Base-by-base conservation (phyloP, 2,113 vertebrate genomes). In the Odontophorus gujanensis region DNA sequence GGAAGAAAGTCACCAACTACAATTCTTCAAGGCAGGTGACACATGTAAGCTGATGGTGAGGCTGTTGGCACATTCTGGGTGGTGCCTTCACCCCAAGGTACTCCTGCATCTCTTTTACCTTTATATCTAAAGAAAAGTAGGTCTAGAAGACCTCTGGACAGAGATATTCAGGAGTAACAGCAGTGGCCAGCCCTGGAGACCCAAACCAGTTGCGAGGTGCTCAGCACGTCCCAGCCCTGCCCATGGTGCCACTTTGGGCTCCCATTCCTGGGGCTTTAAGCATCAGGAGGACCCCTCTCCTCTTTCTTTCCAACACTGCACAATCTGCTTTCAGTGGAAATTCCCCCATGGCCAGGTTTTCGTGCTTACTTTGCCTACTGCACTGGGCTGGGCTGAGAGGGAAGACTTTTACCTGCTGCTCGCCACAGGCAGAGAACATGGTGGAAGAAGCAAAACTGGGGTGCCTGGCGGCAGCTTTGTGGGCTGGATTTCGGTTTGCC, bases 141-240 rank as follows among this genome's bases (percentile, higher is more conserved):
- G 2, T 51, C n/a, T 81, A 38, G 48, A 55, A 63, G 69, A 11
- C 2, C 42, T 69, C 14, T 25, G 8, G 8, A n/a, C 75, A n/a
- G 40, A 92, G 36, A 28, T 42, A 28, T 15, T 76, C 43, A 58
- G 30, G 34, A 73, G 22, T 24, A 42, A 7, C 58, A 80, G 42
- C 6, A 25, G 32, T 1, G 43, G 43, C 24, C 61, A 57, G 0
- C 51, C 45, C 32, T 63, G 68, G 69, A 73, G 34, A 57, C 48
- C 40, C 50, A 34, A 68, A 19, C 26, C 53, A 47, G 4, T 13
- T 18, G 38, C 21, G n/a, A 77, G 57, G 36, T 0, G 3, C 67
- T 68, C 65, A 16, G 0, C 1, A 6, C 0, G 0, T 38, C 36
- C 43, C 1, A 3, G 4, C 38, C 13, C 50, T 16, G 38, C 38